Percentiles rank a stretch among this genome's conserved stretches.
Evolutionary conservation across 2,888 invertebrate genomes (phyloP).

Genomic region (Chrysodeixis includens): DNA sequence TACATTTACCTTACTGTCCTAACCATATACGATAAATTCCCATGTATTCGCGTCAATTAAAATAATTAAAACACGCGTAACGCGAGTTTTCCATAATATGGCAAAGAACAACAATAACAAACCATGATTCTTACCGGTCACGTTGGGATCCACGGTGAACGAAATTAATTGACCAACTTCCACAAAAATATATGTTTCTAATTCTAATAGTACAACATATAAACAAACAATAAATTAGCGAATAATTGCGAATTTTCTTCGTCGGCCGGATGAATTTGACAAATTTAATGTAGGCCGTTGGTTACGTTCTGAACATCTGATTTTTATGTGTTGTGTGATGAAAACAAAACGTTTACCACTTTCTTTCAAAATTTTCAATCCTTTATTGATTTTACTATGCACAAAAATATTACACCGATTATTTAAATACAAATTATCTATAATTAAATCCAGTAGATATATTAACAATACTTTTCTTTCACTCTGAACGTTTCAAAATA

Average conservation of each 20-base stretch:
- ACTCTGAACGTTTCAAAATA: neutral
- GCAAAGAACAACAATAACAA: conserved; percentile 54
- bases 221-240: conserved; percentile 36
- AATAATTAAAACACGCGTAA: conserved; percentile 14
- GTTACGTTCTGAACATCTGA: conserved; percentile 28
- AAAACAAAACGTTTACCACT: neutral
- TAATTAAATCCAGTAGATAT: neutral
- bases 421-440: neutral
- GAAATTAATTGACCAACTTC: conserved; percentile 10
- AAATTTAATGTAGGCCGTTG: conserved; percentile 32
- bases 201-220: conserved; percentile 8
- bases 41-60: neutral
- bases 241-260: conserved; percentile 46
- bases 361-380: neutral
- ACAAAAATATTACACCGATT: neutral
- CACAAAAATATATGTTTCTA: conserved; percentile 11
- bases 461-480: neutral
- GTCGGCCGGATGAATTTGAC: conserved; percentile 59
- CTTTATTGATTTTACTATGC: neutral
- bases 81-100: conserved; percentile 28
- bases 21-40: neutral
- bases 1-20: neutral
- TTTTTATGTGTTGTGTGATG: neutral
- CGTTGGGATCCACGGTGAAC: conserved; percentile 80
- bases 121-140: conserved; percentile 71